A percentile compares a stretch with the other conserved stretches of the same genome.
Conservation (phyloP, 2,888 invertebrate genomes). For the Trachelus troglodyta region DNA sequence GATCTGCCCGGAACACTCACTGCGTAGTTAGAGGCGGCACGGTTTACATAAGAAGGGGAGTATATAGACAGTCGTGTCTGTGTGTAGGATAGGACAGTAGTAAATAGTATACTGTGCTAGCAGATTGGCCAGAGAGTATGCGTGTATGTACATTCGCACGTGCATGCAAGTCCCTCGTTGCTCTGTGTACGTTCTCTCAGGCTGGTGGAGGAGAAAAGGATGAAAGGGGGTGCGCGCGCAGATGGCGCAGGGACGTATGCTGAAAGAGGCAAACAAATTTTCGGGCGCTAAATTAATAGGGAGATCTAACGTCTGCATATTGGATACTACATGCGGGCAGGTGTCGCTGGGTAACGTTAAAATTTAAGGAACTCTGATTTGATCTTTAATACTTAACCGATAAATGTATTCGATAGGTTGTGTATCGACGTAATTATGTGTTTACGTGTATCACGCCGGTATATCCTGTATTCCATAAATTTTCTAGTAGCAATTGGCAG, state of each 20-base stretch:
- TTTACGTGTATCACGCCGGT: not conserved
- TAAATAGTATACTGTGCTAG: not conserved
- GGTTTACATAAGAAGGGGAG: constrained; percentile 47
- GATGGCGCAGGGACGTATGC: constrained; percentile 64
- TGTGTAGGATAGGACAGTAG: not conserved
- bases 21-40: constrained; percentile 28
- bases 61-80: constrained; percentile 22
- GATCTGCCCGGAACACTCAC: constrained; percentile 20
- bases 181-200: not conserved
- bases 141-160: constrained; percentile 17
- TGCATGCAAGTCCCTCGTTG: constrained; percentile 11
- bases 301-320: not conserved
- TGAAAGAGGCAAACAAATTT: constrained; percentile 62
- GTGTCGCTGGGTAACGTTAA: constrained; percentile 16
- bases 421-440: not conserved
- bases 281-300: constrained; percentile 63
- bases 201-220: constrained; percentile 61
- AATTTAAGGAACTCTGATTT: not conserved
- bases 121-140: constrained; percentile 11
- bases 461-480: not conserved
- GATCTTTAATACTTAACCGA: not conserved
- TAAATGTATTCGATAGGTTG: too few relatives aligned
- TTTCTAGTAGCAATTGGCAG: not conserved
- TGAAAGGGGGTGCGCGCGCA: constrained; percentile 59
- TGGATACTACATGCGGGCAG: constrained; percentile 18